These are phyloP conservation scores for Acanthosoma haemorrhoidale DNA, from an alignment of 2,888 invertebrate species.

Conservation along the genomic window DNA sequence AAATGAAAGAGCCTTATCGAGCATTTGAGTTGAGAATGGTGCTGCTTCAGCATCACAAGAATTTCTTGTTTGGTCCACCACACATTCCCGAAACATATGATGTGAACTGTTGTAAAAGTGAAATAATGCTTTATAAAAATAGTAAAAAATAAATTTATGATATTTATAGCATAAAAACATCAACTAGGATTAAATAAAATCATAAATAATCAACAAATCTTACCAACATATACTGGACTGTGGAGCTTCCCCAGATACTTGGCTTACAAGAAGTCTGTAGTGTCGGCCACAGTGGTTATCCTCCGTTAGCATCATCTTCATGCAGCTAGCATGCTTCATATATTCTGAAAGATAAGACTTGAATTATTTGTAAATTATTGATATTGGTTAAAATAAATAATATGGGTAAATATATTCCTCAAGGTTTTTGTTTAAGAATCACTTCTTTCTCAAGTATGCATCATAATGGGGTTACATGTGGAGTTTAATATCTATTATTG, in stretches of 20 bases:
- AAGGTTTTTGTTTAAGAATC: no score
- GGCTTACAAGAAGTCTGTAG: constrained; percentile 54
- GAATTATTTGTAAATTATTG: no score
- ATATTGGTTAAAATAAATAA: no score
- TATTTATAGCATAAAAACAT: no score
- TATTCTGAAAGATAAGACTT: constrained; percentile 49
- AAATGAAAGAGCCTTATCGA: constrained; percentile 56
- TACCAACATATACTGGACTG: constrained; percentile 56
- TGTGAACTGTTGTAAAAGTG: constrained; percentile 49
- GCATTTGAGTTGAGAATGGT: constrained; percentile 52
- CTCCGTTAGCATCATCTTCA: constrained; percentile 55
- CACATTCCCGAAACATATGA: constrained; percentile 56
- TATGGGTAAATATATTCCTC: no score
- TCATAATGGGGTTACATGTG: no score
- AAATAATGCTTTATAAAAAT: not conserved
- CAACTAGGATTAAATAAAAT: not conserved
- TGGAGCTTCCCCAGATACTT: constrained; percentile 53
- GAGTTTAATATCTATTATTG: no score
- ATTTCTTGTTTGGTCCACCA: constrained; percentile 51
- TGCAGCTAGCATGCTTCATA: constrained; percentile 55
- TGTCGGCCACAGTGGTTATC: constrained; percentile 54
- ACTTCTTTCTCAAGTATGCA: no score
- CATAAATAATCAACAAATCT: constrained; percentile 39
- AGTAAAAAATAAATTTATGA: not conserved
- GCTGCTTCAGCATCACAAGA: constrained; percentile 53